Evolutionary conservation across 2,113 vertebrate genomes (phyloP).

Genomic region (Galeopterus variegatus): DNA sequence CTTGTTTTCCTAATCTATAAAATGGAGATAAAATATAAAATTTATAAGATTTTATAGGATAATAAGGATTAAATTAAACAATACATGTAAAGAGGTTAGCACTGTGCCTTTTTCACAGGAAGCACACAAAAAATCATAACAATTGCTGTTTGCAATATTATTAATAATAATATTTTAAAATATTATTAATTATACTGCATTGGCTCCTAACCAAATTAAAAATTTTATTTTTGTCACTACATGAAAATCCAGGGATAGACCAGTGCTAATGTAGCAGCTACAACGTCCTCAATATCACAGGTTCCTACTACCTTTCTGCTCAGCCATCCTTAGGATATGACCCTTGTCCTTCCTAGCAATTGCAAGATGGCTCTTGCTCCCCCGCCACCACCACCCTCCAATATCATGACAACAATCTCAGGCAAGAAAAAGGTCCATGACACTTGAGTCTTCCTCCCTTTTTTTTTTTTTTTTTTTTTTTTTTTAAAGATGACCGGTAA

Average conservation of each 20-base stretch:
- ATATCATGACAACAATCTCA: neutral
- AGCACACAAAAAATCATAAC: neutral
- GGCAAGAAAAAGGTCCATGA: neutral
- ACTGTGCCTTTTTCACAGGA: neutral
- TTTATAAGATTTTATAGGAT: neutral
- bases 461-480: too few species aligned
- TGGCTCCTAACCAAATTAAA: constrained; percentile 25
- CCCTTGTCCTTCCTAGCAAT: neutral
- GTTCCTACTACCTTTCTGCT: neutral
- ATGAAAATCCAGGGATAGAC: neutral
- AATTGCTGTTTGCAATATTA: neutral
- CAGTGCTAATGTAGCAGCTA: neutral
- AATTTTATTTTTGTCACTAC: neutral
- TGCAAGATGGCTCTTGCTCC: neutral
- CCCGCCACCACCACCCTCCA: neutral
- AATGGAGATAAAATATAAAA: neutral
- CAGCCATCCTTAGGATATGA: neutral
- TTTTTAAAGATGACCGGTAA: too few species aligned
- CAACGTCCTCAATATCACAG: neutral
- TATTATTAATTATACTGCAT: neutral
- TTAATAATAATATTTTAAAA: neutral
- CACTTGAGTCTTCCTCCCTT: neutral
- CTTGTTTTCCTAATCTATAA: neutral
- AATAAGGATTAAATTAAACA: neutral
- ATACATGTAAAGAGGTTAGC: neutral